Conservation (phyloP, 2,113 vertebrate species). For the Labeo catla region DNA sequence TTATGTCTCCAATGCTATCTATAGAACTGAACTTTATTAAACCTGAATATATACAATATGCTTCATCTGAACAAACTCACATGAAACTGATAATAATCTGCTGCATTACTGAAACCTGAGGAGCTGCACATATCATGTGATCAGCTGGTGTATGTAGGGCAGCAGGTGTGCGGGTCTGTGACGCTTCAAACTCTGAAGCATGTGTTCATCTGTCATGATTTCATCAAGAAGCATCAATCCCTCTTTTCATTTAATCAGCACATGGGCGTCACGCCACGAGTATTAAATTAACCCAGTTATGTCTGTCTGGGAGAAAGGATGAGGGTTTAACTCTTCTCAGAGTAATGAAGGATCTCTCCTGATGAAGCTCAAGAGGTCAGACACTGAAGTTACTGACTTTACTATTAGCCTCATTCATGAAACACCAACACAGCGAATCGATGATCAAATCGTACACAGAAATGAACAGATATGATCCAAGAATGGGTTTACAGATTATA, state of each 20-base stretch:
- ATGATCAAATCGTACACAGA: not conserved
- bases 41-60: not conserved
- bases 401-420: not conserved
- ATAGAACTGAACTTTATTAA: not conserved
- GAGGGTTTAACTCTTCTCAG: not conserved
- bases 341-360: not conserved
- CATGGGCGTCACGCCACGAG: not conserved
- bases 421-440: not conserved
- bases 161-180: not conserved
- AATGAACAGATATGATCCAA: not conserved
- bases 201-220: conserved; percentile 44
- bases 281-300: conserved; percentile 44
- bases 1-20: not conserved
- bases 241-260: conserved; percentile 36
- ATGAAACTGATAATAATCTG: too few relatives aligned
- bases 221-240: conserved; percentile 37
- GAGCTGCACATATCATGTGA: not conserved
- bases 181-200: not conserved
- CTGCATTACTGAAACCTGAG: not conserved
- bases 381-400: not conserved
- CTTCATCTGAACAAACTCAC: not conserved
- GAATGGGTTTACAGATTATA: too few relatives aligned
- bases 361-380: not conserved
- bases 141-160: not conserved
- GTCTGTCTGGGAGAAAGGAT: not conserved